These are phyloP conservation scores for Hiodon alosoides DNA, from an alignment of 2,113 vertebrate species.

Conservation along the genomic window DNA sequence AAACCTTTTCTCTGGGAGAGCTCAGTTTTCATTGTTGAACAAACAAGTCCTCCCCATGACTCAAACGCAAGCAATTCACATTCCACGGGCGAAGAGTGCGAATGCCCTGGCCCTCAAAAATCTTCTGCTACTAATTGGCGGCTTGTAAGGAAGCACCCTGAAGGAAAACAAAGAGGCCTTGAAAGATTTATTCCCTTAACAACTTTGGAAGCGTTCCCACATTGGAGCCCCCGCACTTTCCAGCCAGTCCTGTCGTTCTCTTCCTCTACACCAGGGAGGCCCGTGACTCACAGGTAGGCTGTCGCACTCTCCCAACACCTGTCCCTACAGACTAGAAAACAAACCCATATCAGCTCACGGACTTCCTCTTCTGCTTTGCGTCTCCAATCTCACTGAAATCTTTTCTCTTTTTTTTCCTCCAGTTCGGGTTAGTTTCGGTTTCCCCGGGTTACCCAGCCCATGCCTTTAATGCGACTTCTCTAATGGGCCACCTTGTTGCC, in stretches of 20 bases:
- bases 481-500: slow-evolving; percentile 6
- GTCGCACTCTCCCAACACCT: slow-evolving; percentile 30
- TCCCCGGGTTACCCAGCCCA: neutral
- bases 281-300: slow-evolving; percentile 11
- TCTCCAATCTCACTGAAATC: neutral
- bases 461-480: neutral
- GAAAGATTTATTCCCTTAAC: slow-evolving; percentile 68
- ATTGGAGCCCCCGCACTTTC: slow-evolving; percentile 8
- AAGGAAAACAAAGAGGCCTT: slow-evolving; percentile 60
- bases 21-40: slow-evolving; percentile 19
- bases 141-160: slow-evolving; percentile 56
- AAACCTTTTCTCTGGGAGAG: neutral
- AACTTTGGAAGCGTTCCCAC: slow-evolving; percentile 56
- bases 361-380: neutral
- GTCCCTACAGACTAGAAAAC: neutral
- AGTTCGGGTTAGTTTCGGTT: neutral
- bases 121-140: slow-evolving; percentile 53
- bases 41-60: slow-evolving; percentile 38
- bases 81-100: slow-evolving; percentile 44
- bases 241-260: neutral
- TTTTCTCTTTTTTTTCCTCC: neutral
- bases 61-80: slow-evolving; percentile 46
- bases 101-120: slow-evolving; percentile 35
- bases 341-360: neutral
- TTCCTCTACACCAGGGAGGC: neutral